Percentiles rank a stretch among this genome's conserved stretches.
Evolutionary conservation across 2,113 vertebrate genomes (phyloP).

Genomic region (Orcinus orca): DNA sequence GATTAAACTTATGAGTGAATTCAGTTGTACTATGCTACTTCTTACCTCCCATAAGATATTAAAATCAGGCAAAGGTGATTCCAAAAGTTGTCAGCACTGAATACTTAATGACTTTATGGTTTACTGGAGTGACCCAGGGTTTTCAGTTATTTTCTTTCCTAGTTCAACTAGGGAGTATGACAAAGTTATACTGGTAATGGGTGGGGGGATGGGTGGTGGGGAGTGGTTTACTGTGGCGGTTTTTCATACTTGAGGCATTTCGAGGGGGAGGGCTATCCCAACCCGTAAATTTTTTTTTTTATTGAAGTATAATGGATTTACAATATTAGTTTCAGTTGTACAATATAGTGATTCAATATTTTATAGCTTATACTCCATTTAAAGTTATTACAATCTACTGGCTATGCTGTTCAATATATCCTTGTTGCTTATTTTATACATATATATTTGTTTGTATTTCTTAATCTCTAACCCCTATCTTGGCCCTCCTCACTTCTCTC

Average conservation of each 20-base stretch:
- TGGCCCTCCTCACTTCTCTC: background rate
- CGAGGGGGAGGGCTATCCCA: background rate
- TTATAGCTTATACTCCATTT: background rate
- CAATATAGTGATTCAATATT: background rate
- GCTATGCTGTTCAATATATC: background rate
- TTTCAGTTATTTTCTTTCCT: background rate
- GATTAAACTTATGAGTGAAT: background rate
- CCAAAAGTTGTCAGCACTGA: background rate
- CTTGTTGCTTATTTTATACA: background rate
- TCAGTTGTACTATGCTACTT: background rate
- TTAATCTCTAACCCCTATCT: background rate
- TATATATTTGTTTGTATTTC: background rate
- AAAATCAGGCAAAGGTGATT: background rate
- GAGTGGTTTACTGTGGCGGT: background rate
- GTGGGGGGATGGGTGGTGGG: fast-evolving
- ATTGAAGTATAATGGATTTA: background rate
- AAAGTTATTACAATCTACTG: background rate
- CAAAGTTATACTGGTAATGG: background rate
- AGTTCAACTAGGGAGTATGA: background rate
- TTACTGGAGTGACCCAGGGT: background rate
- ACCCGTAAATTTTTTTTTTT: background rate
- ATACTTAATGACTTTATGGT: background rate
- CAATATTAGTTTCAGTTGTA: background rate
- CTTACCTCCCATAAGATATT: background rate
- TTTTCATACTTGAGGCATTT: background rate